Percentiles rank a stretch among this genome's conserved stretches.
Conservation (phyloP, 2,113 vertebrate species). For the Telmatochromis sp. region DNA sequence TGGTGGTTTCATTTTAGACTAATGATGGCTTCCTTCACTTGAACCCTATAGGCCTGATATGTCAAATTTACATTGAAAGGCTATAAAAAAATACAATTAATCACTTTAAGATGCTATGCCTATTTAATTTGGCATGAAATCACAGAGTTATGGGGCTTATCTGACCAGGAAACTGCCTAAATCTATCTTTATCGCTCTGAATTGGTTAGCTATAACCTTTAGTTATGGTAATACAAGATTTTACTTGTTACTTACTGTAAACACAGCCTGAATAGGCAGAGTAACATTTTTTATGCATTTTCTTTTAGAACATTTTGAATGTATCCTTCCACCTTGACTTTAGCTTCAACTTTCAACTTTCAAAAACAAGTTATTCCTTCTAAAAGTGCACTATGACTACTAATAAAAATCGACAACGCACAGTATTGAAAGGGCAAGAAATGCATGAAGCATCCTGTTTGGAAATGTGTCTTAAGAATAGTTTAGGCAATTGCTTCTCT, state of each 20-base stretch:
- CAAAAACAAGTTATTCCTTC: not conserved
- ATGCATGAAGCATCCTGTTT: not conserved
- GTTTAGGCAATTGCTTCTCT: not conserved
- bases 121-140: not conserved
- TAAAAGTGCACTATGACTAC: not conserved
- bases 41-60: not conserved
- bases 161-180: not conserved
- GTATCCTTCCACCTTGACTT: not conserved
- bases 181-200: not conserved
- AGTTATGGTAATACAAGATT: not conserved
- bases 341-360: not conserved
- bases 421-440: not conserved
- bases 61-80: not conserved
- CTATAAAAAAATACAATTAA: not conserved
- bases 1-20: not conserved
- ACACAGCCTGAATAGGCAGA: not conserved
- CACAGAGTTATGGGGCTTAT: not conserved
- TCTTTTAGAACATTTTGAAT: not conserved
- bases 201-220: conserved; percentile 4
- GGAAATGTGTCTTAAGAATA: not conserved
- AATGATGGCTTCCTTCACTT: not conserved
- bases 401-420: not conserved
- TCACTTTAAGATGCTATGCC: not conserved
- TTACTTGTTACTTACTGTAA: not conserved
- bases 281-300: not conserved